phyloP scores from a whole-genome alignment of 2,888 invertebrate genomes.

The Nomada ferruginata region DNA sequence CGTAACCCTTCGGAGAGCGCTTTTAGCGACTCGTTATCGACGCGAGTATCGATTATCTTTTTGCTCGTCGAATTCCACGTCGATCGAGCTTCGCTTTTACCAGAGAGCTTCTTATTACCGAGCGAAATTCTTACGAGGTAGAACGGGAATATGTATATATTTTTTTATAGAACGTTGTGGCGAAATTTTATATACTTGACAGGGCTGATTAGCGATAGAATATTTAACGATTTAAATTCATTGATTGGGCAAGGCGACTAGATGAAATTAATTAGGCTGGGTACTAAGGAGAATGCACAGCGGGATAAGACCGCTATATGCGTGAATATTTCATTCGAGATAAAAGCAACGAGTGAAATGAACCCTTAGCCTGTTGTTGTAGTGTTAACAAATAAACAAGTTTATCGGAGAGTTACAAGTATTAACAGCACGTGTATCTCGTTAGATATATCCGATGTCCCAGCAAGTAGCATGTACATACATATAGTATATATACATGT shows the following conservation, averaged over 20 bases:
- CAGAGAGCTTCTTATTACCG: constrained; percentile 17
- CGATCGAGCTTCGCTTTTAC: constrained; percentile 19
- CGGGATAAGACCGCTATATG: background rate
- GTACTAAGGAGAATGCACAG: background rate
- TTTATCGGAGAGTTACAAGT: constrained; percentile 57
- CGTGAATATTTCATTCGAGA: constrained; percentile 35
- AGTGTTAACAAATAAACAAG: constrained; percentile 57
- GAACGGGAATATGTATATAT: background rate
- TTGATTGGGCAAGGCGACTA: background rate
- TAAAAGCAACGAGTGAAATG: constrained; percentile 25
- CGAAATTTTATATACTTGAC: background rate
- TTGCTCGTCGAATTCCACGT: constrained; percentile 35
- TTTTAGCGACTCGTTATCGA: constrained; percentile 53
- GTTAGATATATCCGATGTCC: constrained; percentile 54
- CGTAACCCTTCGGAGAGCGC: constrained; percentile 32
- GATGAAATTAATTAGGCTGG: constrained; percentile 14
- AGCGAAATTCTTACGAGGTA: constrained; percentile 27
- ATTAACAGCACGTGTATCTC: constrained; percentile 57
- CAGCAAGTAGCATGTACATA: constrained; percentile 2
- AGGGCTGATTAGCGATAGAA: background rate
- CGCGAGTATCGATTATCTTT: constrained; percentile 48
- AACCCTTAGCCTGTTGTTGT: constrained; percentile 26
- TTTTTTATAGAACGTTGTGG: background rate
- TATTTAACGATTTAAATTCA: no score
- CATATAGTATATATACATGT: background rate